A percentile compares a stretch with the other conserved stretches of the same genome.
These are phyloP conservation scores for Brachionichthys hirsutus DNA, from an alignment of 2,113 vertebrate species.

Conservation along the genomic window DNA sequence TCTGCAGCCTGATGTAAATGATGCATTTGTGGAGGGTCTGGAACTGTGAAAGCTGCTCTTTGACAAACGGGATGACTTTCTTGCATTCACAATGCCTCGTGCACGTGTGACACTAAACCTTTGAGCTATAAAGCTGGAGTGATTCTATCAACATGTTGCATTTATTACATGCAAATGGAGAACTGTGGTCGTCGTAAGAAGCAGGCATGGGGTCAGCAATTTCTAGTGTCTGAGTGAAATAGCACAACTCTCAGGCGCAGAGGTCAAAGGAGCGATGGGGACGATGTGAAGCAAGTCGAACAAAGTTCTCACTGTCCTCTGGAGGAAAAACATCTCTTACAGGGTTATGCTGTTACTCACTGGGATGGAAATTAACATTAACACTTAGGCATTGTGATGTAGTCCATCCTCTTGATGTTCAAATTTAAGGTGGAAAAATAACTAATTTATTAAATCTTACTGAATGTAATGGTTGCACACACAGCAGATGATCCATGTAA, in stretches of 20 bases:
- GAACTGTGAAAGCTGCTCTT: constrained; percentile 61
- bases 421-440: too few species aligned
- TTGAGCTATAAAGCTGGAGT: constrained; percentile 7
- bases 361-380: too few species aligned
- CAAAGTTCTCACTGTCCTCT: constrained; percentile 6
- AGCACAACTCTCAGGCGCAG: background rate
- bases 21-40: constrained; percentile 50
- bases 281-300: background rate
- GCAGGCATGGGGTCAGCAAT: background rate
- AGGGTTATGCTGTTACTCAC: background rate
- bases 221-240: background rate
- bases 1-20: constrained; percentile 42
- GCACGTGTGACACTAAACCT: constrained; percentile 23
- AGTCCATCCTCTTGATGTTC: too few species aligned
- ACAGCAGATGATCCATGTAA: too few species aligned
- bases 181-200: background rate
- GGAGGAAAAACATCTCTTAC: constrained; percentile 1
- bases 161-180: background rate
- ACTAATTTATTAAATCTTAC: too few species aligned
- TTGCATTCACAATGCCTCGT: constrained; percentile 43
- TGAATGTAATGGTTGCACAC: too few species aligned
- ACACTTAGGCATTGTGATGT: too few species aligned
- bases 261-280: constrained; percentile 13
- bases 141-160: background rate
- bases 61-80: constrained; percentile 56